Evolutionary conservation across 1,140 invertebrate species (phyloP).

Genomic region (Lepidurus packardi): DNA sequence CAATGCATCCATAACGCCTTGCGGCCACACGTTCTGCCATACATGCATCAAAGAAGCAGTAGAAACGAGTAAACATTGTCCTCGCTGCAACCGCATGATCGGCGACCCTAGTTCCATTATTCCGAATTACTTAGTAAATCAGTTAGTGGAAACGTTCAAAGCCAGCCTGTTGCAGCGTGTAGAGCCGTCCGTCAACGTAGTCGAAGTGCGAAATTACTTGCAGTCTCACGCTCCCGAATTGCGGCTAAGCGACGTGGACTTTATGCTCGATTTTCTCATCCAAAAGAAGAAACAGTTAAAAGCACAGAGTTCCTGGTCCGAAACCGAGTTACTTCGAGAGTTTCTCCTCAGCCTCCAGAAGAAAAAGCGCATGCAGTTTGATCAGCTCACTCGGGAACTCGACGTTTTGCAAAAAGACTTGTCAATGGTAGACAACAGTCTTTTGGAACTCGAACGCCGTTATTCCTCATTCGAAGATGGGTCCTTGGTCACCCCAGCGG

Average conservation of each 20-base stretch:
- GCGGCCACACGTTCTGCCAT: slow-evolving; percentile 90
- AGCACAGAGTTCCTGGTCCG: slow-evolving; percentile 67
- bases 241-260: slow-evolving; percentile 52
- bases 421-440: slow-evolving; percentile 60
- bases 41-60: slow-evolving; percentile 73
- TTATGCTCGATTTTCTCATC: slow-evolving; percentile 71
- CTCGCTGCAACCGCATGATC: slow-evolving; percentile 73
- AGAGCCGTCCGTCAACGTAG: slow-evolving; percentile 45
- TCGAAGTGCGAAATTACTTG: slow-evolving; percentile 50
- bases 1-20: slow-evolving; percentile 85
- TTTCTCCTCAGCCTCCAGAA: slow-evolving; percentile 72
- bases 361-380: slow-evolving; percentile 66
- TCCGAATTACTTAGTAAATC: slow-evolving; percentile 80
- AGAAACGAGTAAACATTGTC: slow-evolving; percentile 72
- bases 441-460: neutral
- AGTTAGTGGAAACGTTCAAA: slow-evolving; percentile 71
- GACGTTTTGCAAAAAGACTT: slow-evolving; percentile 71
- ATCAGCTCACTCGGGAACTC: slow-evolving; percentile 64
- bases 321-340: slow-evolving; percentile 73
- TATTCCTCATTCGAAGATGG: neutral
- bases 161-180: slow-evolving; percentile 37
- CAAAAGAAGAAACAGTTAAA: slow-evolving; percentile 73
- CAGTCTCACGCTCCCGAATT: slow-evolving; percentile 43
- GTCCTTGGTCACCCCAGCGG: neutral
- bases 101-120: slow-evolving; percentile 64